Evolutionary conservation across 2,797 vertebrate genomes (phyloP).

Genomic region (Betta splendens): DNA sequence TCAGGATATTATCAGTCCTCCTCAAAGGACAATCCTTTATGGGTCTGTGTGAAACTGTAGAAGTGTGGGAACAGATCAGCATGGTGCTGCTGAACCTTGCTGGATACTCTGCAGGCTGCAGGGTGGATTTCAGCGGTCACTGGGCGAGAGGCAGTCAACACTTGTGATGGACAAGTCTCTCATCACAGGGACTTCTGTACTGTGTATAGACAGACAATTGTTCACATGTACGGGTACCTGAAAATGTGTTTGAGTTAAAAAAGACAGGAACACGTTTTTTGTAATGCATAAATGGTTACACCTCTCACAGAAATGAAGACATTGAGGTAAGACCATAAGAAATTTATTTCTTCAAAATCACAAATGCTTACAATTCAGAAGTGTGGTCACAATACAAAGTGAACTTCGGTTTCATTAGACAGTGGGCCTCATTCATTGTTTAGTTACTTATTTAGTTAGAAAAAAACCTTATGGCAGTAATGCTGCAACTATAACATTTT

Average conservation of each 20-base stretch:
- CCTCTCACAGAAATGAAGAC: too few relatives aligned
- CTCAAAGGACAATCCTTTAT: background rate
- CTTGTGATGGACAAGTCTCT: too few relatives aligned
- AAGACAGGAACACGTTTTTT: too few relatives aligned
- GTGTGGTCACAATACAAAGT: conserved; percentile 3
- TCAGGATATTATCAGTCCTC: background rate
- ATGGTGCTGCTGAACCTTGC: too few relatives aligned
- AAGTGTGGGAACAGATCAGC: conserved; percentile 17
- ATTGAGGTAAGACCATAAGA: conserved; percentile 19
- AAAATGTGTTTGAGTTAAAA: too few relatives aligned
- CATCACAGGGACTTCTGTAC: too few relatives aligned
- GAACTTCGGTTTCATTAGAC: background rate
- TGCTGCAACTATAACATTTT: conserved; percentile 15
- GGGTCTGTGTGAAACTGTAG: conserved; percentile 13
- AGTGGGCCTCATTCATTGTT: background rate
- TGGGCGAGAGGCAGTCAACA: too few relatives aligned
- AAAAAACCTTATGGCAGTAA: conserved; percentile 3
- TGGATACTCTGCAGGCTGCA: too few relatives aligned
- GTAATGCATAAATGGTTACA: too few relatives aligned
- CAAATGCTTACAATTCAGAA: conserved; percentile 16
- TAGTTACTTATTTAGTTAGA: background rate
- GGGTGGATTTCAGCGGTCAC: too few relatives aligned
- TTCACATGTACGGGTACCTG: too few relatives aligned
- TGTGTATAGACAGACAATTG: too few relatives aligned
- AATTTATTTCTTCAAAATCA: conserved; percentile 33